These are phyloP conservation scores for Rhadinocentrus ornatus DNA, from an alignment of 2,797 vertebrate genomes.

Conservation along the genomic window DNA sequence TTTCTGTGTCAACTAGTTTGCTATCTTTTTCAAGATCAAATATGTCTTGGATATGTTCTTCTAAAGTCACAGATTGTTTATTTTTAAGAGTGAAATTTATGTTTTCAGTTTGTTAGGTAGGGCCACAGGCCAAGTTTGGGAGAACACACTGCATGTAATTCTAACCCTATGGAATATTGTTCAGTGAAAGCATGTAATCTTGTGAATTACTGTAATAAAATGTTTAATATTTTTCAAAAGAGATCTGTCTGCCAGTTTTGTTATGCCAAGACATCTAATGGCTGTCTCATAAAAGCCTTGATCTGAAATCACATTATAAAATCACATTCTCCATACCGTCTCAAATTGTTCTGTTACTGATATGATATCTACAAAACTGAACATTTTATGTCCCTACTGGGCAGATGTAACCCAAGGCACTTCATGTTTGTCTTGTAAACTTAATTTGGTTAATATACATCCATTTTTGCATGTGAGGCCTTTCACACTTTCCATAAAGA, in stretches of 20 bases:
- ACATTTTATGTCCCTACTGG: neutral
- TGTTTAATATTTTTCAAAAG: slow-evolving; percentile 76
- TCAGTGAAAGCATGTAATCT: slow-evolving; percentile 74
- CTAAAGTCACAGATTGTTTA: slow-evolving; percentile 42
- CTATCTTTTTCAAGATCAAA: slow-evolving; percentile 37
- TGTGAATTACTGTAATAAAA: slow-evolving; percentile 74
- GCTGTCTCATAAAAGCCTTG: neutral
- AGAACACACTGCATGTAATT: slow-evolving; percentile 67
- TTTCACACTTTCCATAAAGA: neutral
- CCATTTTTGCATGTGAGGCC: too few relatives aligned
- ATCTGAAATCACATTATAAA: neutral
- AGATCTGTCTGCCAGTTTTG: slow-evolving; percentile 19
- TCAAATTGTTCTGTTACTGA: too few relatives aligned
- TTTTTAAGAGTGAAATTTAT: slow-evolving; percentile 40
- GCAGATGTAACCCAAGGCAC: neutral
- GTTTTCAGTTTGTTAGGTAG: slow-evolving; percentile 51
- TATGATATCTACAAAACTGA: too few relatives aligned
- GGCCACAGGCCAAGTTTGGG: slow-evolving; percentile 38
- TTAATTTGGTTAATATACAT: too few relatives aligned
- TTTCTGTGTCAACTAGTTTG: slow-evolving; percentile 26
- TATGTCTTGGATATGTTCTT: slow-evolving; percentile 36
- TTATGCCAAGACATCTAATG: neutral
- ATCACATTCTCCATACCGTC: neutral
- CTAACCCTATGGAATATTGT: slow-evolving; percentile 56
- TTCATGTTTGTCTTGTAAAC: neutral